Conservation (phyloP, 92 coral and sea anemone genomes). For the Palythoa heliodiscus region DNA sequence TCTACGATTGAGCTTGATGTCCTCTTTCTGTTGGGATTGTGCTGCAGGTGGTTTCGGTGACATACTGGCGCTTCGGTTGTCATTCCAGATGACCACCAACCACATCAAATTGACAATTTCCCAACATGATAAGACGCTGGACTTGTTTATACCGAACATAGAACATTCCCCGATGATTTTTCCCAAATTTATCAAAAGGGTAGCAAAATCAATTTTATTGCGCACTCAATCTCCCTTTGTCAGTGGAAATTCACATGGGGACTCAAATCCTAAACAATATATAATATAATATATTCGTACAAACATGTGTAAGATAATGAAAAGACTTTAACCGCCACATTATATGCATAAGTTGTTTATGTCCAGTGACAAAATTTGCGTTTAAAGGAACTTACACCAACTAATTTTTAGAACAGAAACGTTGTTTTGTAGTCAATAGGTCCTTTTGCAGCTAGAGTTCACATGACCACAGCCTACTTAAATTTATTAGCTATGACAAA, state of each 20-base stretch:
- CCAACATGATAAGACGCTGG: background rate
- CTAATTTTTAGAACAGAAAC: conserved; percentile 2
- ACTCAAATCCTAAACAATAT: no score
- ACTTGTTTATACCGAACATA: background rate
- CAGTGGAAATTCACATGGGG: no score
- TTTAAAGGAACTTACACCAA: background rate
- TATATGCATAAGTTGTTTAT: background rate
- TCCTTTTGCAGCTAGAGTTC: background rate
- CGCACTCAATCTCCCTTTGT: no score
- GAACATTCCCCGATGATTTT: no score
- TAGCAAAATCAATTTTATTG: no score
- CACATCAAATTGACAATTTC: no score
- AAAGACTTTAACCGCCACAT: conserved; percentile 10
- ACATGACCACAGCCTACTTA: background rate
- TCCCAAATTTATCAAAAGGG: no score
- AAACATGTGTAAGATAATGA: conserved; percentile 9
- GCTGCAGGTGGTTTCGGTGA: no score
- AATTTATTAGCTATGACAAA: background rate
- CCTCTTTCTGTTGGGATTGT: no score
- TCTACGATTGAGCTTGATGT: no score
- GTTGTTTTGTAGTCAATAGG: background rate
- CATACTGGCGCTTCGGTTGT: no score
- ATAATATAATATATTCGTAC: conserved; percentile 9
- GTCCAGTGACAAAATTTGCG: background rate
- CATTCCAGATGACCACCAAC: no score